These are phyloP conservation scores for Tachysurus vachellii DNA, from an alignment of 2,113 vertebrate genomes.

Conservation along the genomic window DNA sequence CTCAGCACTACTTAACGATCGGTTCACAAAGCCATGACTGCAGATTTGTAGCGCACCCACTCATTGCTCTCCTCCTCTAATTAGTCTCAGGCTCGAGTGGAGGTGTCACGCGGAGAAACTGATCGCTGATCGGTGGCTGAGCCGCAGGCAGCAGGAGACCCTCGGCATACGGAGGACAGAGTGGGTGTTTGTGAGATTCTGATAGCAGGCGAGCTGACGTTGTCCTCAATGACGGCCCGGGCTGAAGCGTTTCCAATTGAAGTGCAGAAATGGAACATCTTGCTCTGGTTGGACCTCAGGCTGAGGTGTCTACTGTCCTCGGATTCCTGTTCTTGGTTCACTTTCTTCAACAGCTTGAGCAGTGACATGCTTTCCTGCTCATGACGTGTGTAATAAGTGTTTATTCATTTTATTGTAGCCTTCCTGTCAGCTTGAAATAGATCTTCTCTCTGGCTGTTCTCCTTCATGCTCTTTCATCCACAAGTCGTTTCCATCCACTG, in stretches of 20 bases:
- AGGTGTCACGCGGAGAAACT: neutral
- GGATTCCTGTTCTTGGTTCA: neutral
- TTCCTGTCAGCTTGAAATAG: neutral
- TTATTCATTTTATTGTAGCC: neutral
- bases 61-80: slow-evolving; percentile 7
- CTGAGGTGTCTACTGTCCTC: neutral
- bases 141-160: neutral
- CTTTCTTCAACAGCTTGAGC: neutral
- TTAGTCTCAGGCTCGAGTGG: neutral
- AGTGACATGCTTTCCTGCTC: neutral
- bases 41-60: neutral
- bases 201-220: slow-evolving; percentile 17
- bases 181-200: slow-evolving; percentile 17
- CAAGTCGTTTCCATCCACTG: neutral
- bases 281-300: too few relatives aligned
- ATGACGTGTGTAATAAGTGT: neutral
- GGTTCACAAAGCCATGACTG: neutral
- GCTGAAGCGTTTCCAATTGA: neutral
- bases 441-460: neutral
- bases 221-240: neutral
- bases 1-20: neutral
- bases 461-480: neutral
- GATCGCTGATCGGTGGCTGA: neutral
- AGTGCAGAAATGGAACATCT: neutral
- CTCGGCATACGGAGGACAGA: slow-evolving; percentile 19